Percentiles rank a stretch among this genome's conserved stretches.
These are phyloP conservation scores for Ciconia stormi DNA, from an alignment of 2,113 vertebrate species.

Conservation along the genomic window DNA sequence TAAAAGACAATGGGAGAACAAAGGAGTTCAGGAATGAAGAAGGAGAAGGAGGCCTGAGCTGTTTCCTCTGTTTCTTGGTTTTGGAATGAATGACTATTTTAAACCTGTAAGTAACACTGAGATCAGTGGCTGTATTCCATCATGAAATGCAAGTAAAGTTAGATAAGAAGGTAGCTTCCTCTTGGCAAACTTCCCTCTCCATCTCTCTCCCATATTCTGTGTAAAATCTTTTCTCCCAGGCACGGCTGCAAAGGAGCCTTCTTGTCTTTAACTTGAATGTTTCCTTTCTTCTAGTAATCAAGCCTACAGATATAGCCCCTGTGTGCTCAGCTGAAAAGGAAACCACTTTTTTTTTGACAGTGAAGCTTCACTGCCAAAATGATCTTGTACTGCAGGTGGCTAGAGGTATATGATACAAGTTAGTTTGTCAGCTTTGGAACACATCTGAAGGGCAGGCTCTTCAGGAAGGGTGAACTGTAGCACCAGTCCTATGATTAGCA, in stretches of 20 bases:
- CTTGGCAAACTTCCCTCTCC: background rate
- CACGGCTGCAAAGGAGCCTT: background rate
- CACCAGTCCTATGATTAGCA: background rate
- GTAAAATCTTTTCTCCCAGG: background rate
- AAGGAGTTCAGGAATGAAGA: background rate
- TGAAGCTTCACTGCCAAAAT: background rate
- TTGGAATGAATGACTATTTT: background rate
- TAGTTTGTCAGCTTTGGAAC: background rate
- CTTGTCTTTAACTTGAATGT: background rate
- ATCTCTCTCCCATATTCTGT: background rate
- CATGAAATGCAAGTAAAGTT: background rate
- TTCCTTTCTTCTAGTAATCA: background rate
- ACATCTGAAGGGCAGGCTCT: background rate
- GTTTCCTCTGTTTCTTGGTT: background rate
- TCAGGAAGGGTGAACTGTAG: background rate
- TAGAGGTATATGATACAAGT: background rate
- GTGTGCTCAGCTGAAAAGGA: constrained; percentile 13
- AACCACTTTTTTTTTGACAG: background rate
- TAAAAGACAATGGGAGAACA: background rate
- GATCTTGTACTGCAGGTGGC: background rate
- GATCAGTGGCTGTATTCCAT: background rate
- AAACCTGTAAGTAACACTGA: background rate
- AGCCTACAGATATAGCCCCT: background rate
- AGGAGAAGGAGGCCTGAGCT: background rate
- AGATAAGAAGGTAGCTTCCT: background rate